Evolutionary conservation across 2,797 vertebrate species (phyloP).

Genomic region (Cynopterus sphinx): DNA sequence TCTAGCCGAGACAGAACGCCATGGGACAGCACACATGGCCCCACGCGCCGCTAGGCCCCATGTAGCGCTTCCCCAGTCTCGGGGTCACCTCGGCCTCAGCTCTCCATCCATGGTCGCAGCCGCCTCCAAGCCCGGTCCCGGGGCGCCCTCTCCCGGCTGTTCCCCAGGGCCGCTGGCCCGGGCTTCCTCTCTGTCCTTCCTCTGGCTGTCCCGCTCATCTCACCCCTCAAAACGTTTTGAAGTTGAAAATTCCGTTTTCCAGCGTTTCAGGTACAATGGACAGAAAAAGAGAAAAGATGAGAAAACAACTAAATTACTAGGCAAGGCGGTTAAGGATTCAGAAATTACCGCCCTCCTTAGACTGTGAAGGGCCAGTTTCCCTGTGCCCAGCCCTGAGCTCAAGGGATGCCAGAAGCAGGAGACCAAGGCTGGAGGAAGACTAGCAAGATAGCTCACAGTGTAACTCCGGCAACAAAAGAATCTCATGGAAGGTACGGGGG

Average conservation of each 20-base stretch:
- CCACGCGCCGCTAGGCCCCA: neutral
- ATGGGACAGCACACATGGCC: neutral
- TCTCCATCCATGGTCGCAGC: too few species aligned
- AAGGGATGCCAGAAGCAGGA: neutral
- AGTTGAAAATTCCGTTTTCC: neutral
- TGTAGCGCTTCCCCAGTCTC: neutral
- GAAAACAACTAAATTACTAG: neutral
- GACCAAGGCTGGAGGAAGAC: neutral
- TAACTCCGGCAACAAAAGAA: neutral
- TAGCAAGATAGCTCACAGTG: neutral
- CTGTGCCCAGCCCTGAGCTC: neutral
- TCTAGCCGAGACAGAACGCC: neutral
- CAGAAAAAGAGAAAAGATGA: neutral
- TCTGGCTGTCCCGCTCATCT: neutral
- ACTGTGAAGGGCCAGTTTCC: neutral
- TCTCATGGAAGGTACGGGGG: neutral
- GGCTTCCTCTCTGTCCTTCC: neutral
- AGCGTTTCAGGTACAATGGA: neutral
- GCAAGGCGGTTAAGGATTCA: neutral
- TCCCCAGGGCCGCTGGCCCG: neutral
- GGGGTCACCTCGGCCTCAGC: neutral
- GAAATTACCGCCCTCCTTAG: neutral
- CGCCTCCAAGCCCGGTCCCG: neutral
- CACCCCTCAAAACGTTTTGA: neutral
- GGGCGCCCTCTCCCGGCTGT: constrained; percentile 68